Evolutionary conservation across 1,140 invertebrate species (phyloP), one percentile per base, ranked within the genome.

Genomic region (Dendrolimus punctatus): DNA sequence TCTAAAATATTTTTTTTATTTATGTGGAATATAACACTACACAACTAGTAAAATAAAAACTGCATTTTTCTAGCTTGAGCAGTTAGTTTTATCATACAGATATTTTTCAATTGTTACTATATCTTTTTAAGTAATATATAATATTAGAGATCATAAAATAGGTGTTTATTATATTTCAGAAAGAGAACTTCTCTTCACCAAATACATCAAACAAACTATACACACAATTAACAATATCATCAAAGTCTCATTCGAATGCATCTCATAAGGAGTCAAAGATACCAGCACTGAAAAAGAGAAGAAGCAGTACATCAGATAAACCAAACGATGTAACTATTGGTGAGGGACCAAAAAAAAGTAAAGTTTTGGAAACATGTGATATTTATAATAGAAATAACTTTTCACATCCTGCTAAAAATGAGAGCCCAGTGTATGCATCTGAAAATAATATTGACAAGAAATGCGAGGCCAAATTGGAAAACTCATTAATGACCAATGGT

Each of bases 291-390:
- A 86, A 86, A 55, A 84, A 84, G 61, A 68, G 83, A 52, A 58
- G 83, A 45, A 76, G 80, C 49, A 86, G 83, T 56, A 83, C 83
- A 8, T 84, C 83, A 5, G 83, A 86, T 50, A 86, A 84, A 66
- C 81, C 81, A 6, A 82, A 69, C 64, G 80, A 86, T 55, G 40
- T 74, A 5, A 67, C 66, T 39, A 58, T 74, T 57, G 63, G 62
- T 50, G 76, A 80, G 6, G 55, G 58, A 23, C 61, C 75, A 46
- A 86, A 86, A 51, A 85, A 80, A 49, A 76, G 64, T 51, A 84
- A 75, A 57, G 40, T 78, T 23, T 43, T 76, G 51, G 82, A 86
- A 58, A 60, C 75, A 58, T 78, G 72, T 80, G 80, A 85, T 68
- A 72, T 81, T 58, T 74, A 73, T 58, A 70, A 64, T 63, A 79